Evolutionary conservation across 2,797 vertebrate species (phyloP), one percentile per base, ranked within the genome.

Genomic region (Pipistrellus pipistrellus): DNA sequence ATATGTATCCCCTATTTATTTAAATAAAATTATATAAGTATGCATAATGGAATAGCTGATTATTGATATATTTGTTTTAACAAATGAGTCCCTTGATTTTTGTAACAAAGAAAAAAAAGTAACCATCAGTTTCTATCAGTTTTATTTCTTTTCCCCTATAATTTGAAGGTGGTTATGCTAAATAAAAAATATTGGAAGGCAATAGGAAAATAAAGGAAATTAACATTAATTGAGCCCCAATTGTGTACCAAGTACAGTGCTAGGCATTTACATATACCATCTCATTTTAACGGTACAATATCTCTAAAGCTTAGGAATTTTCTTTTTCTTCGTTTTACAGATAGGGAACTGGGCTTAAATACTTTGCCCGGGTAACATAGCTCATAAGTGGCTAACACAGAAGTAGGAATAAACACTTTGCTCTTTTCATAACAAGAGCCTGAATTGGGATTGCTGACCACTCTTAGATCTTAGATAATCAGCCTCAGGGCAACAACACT

Each of bases 51-150:
- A 92, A 71, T 89, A 35, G 27, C 10, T 72, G 21, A n/a, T 90
- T 75, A 84, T 86, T 48, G 21, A 73, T 82, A 55, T 83, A 90
- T 92, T 96, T 90, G n/a, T 92, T 51, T 71, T 68, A 90, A 23
- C 20, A 14, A 44, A 48, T 53, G 12, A 85, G 10, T 62, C 5
- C 69, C 21, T 86, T 44, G 38, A 82, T 46, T 68, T 85, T 85
- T 92, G 41, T 41, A 88, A 72, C 5, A 62, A 64, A 12, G 30
- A 84, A 85, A 41, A 44, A 88, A 75, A 86, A 71, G 51, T 64
- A n/a, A 25, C 4, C 64, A 3, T 38, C 4, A 30, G 8, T 81
- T 93, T 55, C 64, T 78, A 53, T 27, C 32, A 35, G 68, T 87
- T 83, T 59, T 35, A 41, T 73, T 46, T 38, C 2, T 53, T 76